Evolutionary conservation across 2,888 invertebrate species (phyloP).

Genomic region (Hymenopus coronatus): DNA sequence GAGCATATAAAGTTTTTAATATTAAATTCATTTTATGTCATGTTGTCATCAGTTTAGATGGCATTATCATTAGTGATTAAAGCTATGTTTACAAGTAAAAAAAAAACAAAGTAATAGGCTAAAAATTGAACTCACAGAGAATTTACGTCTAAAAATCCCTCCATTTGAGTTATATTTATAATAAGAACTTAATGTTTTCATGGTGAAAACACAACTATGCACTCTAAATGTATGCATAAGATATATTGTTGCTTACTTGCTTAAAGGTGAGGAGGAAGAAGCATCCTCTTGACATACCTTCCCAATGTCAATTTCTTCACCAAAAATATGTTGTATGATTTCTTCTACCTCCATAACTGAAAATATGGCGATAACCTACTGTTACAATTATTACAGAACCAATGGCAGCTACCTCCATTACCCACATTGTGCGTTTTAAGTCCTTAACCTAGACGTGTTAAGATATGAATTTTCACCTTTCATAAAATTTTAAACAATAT

Average conservation of each 20-base stretch:
- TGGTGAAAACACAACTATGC: neutral
- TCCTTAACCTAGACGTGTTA: too few species aligned
- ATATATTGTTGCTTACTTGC: neutral
- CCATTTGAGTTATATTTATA: too few species aligned
- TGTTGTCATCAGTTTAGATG: too few species aligned
- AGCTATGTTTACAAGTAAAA: too few species aligned
- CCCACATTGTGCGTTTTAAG: neutral
- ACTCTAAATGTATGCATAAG: neutral
- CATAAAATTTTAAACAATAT: neutral
- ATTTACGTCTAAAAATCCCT: too few species aligned
- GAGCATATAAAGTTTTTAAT: too few species aligned
- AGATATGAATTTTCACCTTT: too few species aligned
- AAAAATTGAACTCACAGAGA: too few species aligned
- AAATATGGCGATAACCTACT: neutral
- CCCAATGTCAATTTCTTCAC: neutral
- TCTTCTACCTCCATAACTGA: constrained; percentile 29
- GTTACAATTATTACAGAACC: neutral
- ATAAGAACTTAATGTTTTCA: too few species aligned
- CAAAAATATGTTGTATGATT: constrained; percentile 31
- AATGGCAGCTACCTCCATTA: neutral
- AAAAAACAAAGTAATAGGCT: too few species aligned
- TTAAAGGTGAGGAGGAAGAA: neutral
- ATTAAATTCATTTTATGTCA: too few species aligned
- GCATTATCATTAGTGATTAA: too few species aligned
- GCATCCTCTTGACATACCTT: neutral